Base-by-base conservation (phyloP, 2,113 vertebrate genomes). In the Henicopernis longicauda region DNA sequence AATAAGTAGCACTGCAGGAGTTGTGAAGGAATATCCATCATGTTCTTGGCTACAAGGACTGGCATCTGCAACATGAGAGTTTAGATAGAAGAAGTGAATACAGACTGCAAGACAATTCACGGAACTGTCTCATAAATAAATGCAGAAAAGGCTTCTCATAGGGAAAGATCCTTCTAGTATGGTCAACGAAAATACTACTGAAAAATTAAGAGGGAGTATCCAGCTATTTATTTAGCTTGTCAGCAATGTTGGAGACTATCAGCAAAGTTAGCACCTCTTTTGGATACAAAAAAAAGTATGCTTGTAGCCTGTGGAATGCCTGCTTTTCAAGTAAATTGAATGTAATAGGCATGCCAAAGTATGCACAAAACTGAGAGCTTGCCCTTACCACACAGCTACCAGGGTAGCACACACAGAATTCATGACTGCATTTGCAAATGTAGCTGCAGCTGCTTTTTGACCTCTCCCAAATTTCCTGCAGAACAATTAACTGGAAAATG, bases 341-440 rank as follows among this genome's bases (percentile, higher is more conserved):
- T 15, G 49, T 7, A 27, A 50, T 6, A 21, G 11, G 3, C 0
- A 0, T 13, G 26, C 32, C 72, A 59, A 15, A 67, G 63, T 3
- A 45, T 7, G 38, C 54, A 61, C 36, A 77, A 42, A 47, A 0
- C 13, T 5, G 36, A 34, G 74, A 82, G 55, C 31, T 50, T 32
- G 58, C 57, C 18, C 38, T 26, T 27, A 19, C 21, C 17, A 13
- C 61, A 3, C 16, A 63, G 52, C 65, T 42, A 12, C 32, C 38
- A n/a, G 67, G 49, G 45, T 5, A 55, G 18, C 20, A 7, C 22
- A 6, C 32, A 14, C 61, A 38, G 49, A 34, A 31, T n/a, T 2
- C 31, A 14, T 4, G 22, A 21, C 54, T 49, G 66, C 52, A 5
- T 32, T 38, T 72, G 61, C 84, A 62, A 89, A 66, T 0, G 38